Conservation (phyloP, 64 coral and sea anemone species). For the Montipora capricornis region DNA sequence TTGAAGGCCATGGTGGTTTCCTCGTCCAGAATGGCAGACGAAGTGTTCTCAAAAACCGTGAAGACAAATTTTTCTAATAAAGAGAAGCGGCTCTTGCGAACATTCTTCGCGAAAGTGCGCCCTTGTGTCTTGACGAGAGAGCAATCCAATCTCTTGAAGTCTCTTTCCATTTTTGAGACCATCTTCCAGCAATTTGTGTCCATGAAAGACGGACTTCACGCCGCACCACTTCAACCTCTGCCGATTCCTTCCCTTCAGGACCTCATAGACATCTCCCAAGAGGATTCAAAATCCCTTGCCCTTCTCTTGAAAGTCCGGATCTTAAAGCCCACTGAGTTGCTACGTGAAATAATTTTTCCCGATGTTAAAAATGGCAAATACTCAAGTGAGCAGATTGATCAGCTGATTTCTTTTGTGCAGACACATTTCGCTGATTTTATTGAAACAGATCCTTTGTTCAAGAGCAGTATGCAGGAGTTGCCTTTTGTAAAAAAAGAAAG, state of each 20-base stretch:
- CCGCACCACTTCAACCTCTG: slow-evolving; percentile 39
- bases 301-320: slow-evolving; percentile 20
- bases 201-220: slow-evolving; percentile 17
- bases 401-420: slow-evolving; percentile 46
- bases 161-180: slow-evolving; percentile 62
- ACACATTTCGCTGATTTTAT: slow-evolving; percentile 41
- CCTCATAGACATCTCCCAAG: slow-evolving; percentile 32
- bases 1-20: slow-evolving; percentile 50
- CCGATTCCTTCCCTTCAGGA: slow-evolving; percentile 10
- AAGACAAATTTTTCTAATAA: background rate
- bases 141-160: background rate
- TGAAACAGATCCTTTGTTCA: background rate
- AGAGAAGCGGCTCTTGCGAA: slow-evolving; percentile 46
- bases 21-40: background rate
- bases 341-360: slow-evolving; percentile 37
- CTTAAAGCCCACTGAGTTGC: slow-evolving; percentile 43
- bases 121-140: background rate
- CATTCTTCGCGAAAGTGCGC: slow-evolving; percentile 50
- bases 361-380: slow-evolving; percentile 2
- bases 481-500: slow-evolving; percentile 2
- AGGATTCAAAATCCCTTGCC: slow-evolving; percentile 32
- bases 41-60: background rate
- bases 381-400: slow-evolving; percentile 45
- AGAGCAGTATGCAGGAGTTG: background rate
- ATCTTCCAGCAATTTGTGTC: slow-evolving; percentile 44